phyloP scores from a whole-genome alignment of 2,113 vertebrate genomes.

The Tyrannus savana region DNA sequence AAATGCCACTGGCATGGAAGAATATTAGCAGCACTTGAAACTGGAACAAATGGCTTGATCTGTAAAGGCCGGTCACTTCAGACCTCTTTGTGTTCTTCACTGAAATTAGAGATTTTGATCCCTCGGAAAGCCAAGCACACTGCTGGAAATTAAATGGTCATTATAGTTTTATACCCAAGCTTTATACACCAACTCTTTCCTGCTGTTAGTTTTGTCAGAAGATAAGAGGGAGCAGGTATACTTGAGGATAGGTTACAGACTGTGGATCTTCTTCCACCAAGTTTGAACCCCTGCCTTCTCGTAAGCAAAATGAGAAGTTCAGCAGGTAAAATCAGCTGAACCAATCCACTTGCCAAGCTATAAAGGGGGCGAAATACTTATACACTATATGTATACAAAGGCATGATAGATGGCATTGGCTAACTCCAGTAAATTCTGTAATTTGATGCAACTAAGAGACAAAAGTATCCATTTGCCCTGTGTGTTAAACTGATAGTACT shows the following conservation, averaged over 20 bases:
- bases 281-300: neutral
- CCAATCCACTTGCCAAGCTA: neutral
- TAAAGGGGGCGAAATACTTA: neutral
- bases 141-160: neutral
- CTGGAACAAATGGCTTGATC: neutral
- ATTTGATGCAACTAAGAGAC: neutral
- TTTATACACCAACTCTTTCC: neutral
- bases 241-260: neutral
- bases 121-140: neutral
- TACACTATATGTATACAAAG: neutral
- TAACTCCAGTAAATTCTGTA: neutral
- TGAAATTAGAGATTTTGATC: slow-evolving; percentile 19
- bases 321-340: neutral
- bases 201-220: neutral
- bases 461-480: neutral
- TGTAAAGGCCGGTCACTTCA: neutral
- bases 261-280: neutral
- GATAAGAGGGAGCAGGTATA: neutral
- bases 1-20: neutral
- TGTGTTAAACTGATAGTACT: neutral
- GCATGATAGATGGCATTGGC: neutral
- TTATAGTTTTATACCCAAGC: neutral
- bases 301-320: neutral
- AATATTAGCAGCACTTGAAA: neutral
- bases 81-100: neutral